Base-by-base conservation (phyloP, 2,797 vertebrate genomes). In the Xyrichtys novacula region DNA sequence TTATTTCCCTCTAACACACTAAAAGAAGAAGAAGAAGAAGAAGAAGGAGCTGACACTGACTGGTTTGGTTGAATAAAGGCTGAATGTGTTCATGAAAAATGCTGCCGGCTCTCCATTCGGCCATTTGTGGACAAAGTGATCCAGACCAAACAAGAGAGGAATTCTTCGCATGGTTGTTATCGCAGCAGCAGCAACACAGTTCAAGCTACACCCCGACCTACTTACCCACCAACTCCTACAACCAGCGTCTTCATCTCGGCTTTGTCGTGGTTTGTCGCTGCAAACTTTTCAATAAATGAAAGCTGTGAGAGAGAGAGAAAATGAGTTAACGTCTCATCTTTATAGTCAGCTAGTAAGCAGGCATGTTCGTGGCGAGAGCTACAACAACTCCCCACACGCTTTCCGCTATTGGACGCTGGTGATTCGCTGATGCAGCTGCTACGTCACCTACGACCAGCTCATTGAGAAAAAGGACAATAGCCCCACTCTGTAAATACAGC, bases 171-270 rank as follows among this genome's bases (percentile, higher is more conserved):
- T 3, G 47, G 14, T 39, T 31, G 32, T 68, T 25, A 66, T 53
- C 8, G 65, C 16, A 49, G 12, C n/a, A 39, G 2, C 34, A 26
- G n/a, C 9, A 28, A 17, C 32, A 34, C 10, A 6, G 7, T 71
- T 42, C 42, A 36, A 68, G 19, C n/a, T 15, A 7, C 20, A 23
- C 65, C 14, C 32, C 7, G 2, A 25, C 9, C 72, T 67, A 95
- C 96, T 96, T 82, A 98, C 97, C 97, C 97, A 22, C 96, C 93
- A 61, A 98, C 94, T 88, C 96, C 97, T 65, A 98, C 81, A 79
- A 97, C 80, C 23, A 97, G 76, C 3, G 80, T 91, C 89, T 94
- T 95, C 96, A 98, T 97, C 15, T 59, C 71, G 50, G 22, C 47
- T 40, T n/a, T 14, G 12, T 15, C 20, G 8, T n/a, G 6, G 34